Conservation (phyloP, 2,113 vertebrate genomes). For the Myrmophylax atrothorax region DNA sequence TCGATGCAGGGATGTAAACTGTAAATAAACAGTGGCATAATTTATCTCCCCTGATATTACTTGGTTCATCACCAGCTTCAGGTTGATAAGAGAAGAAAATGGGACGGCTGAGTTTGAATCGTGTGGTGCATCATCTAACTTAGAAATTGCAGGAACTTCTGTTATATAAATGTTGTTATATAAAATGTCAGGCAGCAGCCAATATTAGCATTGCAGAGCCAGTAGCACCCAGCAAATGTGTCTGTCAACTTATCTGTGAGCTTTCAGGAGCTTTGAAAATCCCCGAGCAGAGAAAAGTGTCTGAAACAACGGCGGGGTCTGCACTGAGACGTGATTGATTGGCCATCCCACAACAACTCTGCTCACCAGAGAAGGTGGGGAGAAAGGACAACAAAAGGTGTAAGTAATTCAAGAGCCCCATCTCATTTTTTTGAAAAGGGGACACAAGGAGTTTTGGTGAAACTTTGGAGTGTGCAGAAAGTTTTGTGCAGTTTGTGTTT, state of each 20-base stretch:
- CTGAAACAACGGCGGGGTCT: neutral
- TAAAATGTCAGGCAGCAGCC: slow-evolving; percentile 21
- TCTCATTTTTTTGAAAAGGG: no score
- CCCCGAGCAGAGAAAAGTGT: neutral
- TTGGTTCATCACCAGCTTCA: slow-evolving; percentile 9
- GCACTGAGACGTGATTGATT: fast-evolving
- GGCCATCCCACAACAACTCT: neutral
- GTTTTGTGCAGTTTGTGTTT: neutral
- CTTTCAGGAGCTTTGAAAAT: neutral
- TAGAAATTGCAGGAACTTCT: neutral
- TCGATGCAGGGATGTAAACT: slow-evolving; percentile 16
- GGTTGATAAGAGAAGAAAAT: slow-evolving; percentile 46
- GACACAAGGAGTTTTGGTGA: neutral
- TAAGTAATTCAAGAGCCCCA: fast-evolving
- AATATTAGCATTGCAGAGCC: slow-evolving; percentile 16
- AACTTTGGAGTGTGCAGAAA: fast-evolving
- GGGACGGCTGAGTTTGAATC: neutral
- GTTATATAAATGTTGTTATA: slow-evolving; percentile 6
- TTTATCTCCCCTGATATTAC: slow-evolving; percentile 43
- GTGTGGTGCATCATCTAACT: neutral
- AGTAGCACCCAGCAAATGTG: neutral
- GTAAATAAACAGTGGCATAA: slow-evolving; percentile 49
- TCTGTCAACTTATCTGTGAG: neutral
- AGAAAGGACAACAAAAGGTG: neutral
- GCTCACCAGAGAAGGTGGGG: fast-evolving